These are phyloP conservation scores for Rotaria socialis DNA, from an alignment of 2,888 invertebrate genomes.

Conservation along the genomic window DNA sequence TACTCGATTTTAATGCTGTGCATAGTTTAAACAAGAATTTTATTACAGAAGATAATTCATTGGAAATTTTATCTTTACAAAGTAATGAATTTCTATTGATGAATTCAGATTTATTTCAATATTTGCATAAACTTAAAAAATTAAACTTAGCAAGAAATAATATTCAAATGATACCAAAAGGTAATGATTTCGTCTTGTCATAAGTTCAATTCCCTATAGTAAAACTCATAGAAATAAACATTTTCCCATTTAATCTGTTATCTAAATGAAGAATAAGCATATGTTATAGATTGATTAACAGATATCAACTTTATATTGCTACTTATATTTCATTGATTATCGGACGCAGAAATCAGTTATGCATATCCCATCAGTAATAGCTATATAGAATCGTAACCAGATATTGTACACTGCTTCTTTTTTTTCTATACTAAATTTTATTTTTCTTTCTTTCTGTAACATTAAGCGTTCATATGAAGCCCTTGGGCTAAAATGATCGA, in stretches of 20 bases:
- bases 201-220: too few species aligned
- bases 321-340: not conserved
- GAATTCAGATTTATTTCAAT: not conserved
- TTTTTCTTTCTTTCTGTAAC: too few species aligned
- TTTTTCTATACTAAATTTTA: too few species aligned
- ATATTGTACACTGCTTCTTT: too few species aligned
- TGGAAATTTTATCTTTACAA: slow-evolving; percentile 20
- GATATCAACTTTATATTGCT: not conserved
- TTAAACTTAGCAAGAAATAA: slow-evolving; percentile 32
- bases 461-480: too few species aligned
- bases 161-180: slow-evolving; percentile 14
- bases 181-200: not conserved
- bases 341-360: not conserved
- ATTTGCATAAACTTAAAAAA: slow-evolving; percentile 1
- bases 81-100: not conserved
- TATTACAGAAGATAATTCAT: not conserved
- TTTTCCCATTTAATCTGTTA: too few species aligned
- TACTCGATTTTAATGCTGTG: not conserved
- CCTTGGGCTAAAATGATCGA: too few species aligned
- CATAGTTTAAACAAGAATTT: not conserved
- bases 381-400: too few species aligned
- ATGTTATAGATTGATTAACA: not conserved
- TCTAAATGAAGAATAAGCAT: too few species aligned
- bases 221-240: too few species aligned
- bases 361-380: not conserved